These are phyloP conservation scores for Siniperca undulata DNA, from an alignment of 2,797 vertebrate genomes.

Conservation along the genomic window DNA sequence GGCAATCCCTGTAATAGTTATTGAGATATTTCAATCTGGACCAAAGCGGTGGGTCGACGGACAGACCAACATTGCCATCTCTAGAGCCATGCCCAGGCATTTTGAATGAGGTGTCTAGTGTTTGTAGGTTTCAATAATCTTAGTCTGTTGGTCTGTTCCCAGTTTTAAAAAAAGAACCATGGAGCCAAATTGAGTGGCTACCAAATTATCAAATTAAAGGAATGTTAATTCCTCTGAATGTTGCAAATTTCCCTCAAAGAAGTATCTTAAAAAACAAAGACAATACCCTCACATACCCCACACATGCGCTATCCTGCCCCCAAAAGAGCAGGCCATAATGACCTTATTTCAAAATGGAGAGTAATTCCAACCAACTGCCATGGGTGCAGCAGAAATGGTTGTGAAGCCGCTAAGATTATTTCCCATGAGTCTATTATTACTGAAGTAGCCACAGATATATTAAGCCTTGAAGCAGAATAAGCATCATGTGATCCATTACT, in stretches of 20 bases:
- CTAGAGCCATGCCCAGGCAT: background rate
- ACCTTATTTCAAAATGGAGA: conserved; percentile 68
- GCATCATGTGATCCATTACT: conserved; percentile 48
- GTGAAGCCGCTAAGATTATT: conserved; percentile 76
- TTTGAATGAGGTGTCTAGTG: background rate
- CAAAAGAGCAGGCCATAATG: conserved; percentile 47
- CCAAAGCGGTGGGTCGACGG: background rate
- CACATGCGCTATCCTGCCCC: conserved; percentile 35
- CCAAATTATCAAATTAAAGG: conserved; percentile 10
- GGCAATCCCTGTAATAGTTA: background rate
- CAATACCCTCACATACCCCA: conserved; percentile 6
- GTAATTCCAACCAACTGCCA: conserved; percentile 78
- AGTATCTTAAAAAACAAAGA: conserved; percentile 17
- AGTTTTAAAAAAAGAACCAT: background rate
- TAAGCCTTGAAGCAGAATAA: conserved; percentile 70
- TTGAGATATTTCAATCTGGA: background rate
- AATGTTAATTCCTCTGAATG: conserved; percentile 23
- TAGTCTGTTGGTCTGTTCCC: background rate
- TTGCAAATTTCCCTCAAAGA: conserved; percentile 7
- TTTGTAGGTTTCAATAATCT: background rate
- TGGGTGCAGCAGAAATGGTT: conserved; percentile 71
- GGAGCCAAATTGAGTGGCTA: background rate
- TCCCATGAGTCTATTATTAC: conserved; percentile 76
- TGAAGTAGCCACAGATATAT: conserved; percentile 74
- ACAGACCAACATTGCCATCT: background rate